These are phyloP conservation scores for Julus scandinavius DNA, from an alignment of 2,888 invertebrate genomes.

Conservation along the genomic window DNA sequence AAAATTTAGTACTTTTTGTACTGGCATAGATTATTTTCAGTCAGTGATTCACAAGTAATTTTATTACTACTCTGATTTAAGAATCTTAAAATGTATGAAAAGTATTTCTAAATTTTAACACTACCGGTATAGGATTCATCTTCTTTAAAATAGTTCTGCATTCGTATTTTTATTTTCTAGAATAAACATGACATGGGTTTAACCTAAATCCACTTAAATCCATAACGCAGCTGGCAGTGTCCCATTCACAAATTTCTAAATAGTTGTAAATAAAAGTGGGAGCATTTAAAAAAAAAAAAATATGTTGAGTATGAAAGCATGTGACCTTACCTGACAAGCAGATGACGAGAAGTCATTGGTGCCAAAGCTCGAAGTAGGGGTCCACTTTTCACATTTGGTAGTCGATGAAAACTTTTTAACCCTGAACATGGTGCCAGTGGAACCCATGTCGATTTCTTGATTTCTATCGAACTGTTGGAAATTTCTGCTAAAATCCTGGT, in stretches of 20 bases:
- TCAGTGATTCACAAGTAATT: no score
- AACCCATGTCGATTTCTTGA: conserved; percentile 33
- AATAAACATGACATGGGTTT: no score
- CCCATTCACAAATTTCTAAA: background rate
- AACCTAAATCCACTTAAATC: background rate
- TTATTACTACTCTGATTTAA: no score
- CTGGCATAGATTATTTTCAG: no score
- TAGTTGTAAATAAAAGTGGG: background rate
- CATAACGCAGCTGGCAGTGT: background rate
- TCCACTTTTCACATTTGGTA: conserved; percentile 30
- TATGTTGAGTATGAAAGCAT: background rate
- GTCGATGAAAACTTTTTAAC: conserved; percentile 37
- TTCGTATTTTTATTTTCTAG: no score
- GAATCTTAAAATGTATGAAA: no score
- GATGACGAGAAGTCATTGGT: conserved; percentile 10
- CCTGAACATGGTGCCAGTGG: conserved; percentile 50
- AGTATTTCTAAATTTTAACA: no score
- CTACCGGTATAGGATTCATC: no score
- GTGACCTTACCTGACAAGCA: conserved; percentile 20
- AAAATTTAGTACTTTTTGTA: no score
- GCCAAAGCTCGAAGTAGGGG: background rate
- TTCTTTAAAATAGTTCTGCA: no score
- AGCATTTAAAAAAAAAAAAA: background rate
- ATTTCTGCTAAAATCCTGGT: conserved; percentile 6
- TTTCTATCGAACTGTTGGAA: background rate